Evolutionary conservation across 2,113 vertebrate genomes (phyloP), one percentile per base, ranked within the genome.

Genomic region (Coptodon bakossiorum): DNA sequence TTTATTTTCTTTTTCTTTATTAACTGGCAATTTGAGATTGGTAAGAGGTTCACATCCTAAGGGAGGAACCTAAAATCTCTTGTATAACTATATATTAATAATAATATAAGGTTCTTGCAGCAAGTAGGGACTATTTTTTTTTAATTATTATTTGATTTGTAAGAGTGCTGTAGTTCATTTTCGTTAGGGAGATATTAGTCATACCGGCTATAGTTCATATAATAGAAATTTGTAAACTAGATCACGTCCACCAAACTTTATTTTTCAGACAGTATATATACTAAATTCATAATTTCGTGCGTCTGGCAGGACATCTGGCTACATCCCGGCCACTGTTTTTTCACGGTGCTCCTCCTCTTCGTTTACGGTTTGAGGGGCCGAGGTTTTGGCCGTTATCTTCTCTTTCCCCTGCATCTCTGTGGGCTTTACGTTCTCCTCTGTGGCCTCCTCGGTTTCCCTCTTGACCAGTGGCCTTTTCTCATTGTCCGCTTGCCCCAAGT

Each of bases 251-350:
- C 93, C 92, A 96, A 89, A 96, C 94, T 92, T 92, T 92, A 90
- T 93, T 94, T 93, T 94, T 92, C 82, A 94, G 92, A 95, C 93
- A 90, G 92, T 95, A 94, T 93, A 96, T 95, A 96, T 95, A 95
- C 89, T 93, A 94, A 92, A 92, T 89, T 91, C 86, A 90, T 86
- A 86, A 90, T 88, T 57, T 88, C 85, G 88, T 82, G 83, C 87
- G 85, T 87, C 63, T 92, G 81, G 86, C 68, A 38, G 31, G 83
- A 52, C 57, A 4, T 43, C 52, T 17, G 83, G 66, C 91, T 96
- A 97, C 97, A 97, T 99, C 96, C 98, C 98, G 92, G 97, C 97
- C 45, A 97, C 96, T 86, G 96, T 92, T 92, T 98, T 98, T 27
- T 96, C 95, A 76, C 96, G 95, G 89, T 96, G 97, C 93, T 98